phyloP scores from a whole-genome alignment of 2,888 invertebrate species.

The Drosophila stalkeri region DNA sequence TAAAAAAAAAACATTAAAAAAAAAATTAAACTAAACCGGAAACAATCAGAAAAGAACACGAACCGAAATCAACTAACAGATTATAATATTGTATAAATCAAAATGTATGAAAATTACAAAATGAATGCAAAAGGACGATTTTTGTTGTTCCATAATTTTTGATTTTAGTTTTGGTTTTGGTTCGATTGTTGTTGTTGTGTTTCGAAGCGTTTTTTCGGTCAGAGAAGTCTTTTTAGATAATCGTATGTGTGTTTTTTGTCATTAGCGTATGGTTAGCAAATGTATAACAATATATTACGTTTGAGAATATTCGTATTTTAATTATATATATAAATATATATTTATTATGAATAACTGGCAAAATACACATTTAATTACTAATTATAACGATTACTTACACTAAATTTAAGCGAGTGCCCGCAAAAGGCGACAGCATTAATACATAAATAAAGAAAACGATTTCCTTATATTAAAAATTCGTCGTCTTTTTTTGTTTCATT shows the following conservation, averaged over 20 bases:
- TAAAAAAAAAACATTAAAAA: neutral
- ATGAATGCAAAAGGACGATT: slow-evolving; percentile 1
- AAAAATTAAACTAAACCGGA: neutral
- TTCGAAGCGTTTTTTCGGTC: slow-evolving; percentile 1
- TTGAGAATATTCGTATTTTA: slow-evolving; percentile 54
- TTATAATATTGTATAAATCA: slow-evolving; percentile 14
- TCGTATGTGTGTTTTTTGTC: slow-evolving; percentile 52
- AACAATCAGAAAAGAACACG: neutral
- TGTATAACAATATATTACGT: slow-evolving; percentile 56
- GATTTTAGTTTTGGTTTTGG: neutral
- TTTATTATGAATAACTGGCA: slow-evolving; percentile 45
- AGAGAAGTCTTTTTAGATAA: slow-evolving; percentile 16
- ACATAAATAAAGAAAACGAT: slow-evolving; percentile 71
- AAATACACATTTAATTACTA: slow-evolving; percentile 54
- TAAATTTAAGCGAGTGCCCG: slow-evolving; percentile 56
- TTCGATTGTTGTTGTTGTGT: slow-evolving; percentile 1
- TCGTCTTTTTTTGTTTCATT: neutral
- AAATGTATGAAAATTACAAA: neutral
- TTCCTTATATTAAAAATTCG: slow-evolving; percentile 64
- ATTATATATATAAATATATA: slow-evolving; percentile 48
- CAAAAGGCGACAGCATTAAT: slow-evolving; percentile 36
- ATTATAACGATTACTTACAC: slow-evolving; percentile 67
- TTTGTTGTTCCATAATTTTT: neutral
- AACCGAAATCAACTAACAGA: slow-evolving; percentile 1
- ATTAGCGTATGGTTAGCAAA: slow-evolving; percentile 40